Evolutionary conservation across 2,797 vertebrate species (phyloP).

Genomic region (Hippopotamyrus pictus): DNA sequence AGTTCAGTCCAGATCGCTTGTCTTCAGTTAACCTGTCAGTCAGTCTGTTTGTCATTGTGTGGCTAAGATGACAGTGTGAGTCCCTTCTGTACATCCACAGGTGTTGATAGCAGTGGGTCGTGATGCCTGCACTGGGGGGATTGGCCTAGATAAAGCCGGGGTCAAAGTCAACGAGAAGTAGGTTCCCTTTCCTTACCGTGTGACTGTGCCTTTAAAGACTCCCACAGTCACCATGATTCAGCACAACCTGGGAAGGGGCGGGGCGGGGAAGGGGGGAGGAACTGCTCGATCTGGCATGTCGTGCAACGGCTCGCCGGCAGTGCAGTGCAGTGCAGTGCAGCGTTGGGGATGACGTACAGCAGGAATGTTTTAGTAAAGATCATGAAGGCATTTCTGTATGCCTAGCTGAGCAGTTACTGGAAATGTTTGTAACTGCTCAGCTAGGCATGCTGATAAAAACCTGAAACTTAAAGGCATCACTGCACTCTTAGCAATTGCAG

Average conservation of each 20-base stretch:
- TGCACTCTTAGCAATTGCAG: not conserved
- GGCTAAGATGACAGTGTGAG: not conserved
- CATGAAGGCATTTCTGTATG: not conserved
- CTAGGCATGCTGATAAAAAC: not conserved
- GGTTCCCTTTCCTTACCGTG: constrained; percentile 39
- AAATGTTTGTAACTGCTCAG: not conserved
- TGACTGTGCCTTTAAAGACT: constrained; percentile 50
- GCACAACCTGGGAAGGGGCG: constrained; percentile 41
- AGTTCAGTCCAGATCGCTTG: not conserved
- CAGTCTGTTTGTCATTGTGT: not conserved
- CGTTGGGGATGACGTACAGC: not conserved
- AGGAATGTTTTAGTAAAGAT: not conserved
- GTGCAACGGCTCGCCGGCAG: not conserved
- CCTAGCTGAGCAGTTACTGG: not conserved
- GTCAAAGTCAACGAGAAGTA: constrained; percentile 83
- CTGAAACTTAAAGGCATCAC: not conserved
- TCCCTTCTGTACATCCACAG: constrained; percentile 48
- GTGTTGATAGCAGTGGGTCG: constrained; percentile 87
- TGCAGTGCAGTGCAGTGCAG: not conserved
- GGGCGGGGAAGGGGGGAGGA: not conserved
- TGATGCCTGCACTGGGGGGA: constrained; percentile 81
- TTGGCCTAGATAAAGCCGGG: constrained; percentile 81
- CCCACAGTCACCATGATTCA: constrained; percentile 59
- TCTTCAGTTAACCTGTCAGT: not conserved
- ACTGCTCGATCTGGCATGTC: not conserved